Conservation (phyloP, 2,888 invertebrate genomes). For the Helobdella robusta region DNA sequence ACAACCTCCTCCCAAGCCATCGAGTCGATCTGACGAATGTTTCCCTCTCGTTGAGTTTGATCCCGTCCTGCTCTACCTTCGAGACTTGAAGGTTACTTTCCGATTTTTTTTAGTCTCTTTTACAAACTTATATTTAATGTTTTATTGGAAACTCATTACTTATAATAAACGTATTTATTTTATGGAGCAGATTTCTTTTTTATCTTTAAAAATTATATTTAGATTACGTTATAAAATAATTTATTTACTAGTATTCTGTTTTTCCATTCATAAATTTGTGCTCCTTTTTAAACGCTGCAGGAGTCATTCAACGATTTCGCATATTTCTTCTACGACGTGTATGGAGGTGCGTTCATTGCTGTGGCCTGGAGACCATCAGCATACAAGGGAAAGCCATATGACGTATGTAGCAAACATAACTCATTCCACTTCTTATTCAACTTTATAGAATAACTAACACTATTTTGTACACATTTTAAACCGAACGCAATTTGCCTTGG, state of each 20-base stretch:
- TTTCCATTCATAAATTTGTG: background rate
- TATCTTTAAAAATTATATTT: background rate
- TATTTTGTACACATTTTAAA: no score
- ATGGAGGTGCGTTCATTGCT: slow-evolving; percentile 74
- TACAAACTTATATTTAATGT: background rate
- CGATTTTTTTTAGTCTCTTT: slow-evolving; percentile 3
- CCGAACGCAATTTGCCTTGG: no score
- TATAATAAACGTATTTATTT: no score
- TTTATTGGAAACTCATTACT: background rate
- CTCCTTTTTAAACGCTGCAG: slow-evolving; percentile 37
- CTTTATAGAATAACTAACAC: no score
- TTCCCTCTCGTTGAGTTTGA: slow-evolving; percentile 69
- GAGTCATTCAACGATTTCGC: slow-evolving; percentile 59
- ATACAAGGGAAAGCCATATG: slow-evolving; percentile 60
- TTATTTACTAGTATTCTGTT: background rate
- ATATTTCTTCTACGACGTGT: slow-evolving; percentile 76
- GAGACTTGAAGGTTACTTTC: slow-evolving; percentile 62
- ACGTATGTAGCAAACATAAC: slow-evolving; percentile 53
- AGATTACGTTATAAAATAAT: background rate
- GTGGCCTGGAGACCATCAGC: slow-evolving; percentile 72
- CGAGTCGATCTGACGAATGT: slow-evolving; percentile 5
- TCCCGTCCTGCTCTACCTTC: slow-evolving; percentile 63
- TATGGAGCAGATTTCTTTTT: background rate
- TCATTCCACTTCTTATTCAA: background rate
- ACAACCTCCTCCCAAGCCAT: slow-evolving; percentile 17